Percentiles rank a stretch among this genome's conserved stretches.
phyloP scores from a whole-genome alignment of 23 tunicate species.

The Halocynthia aurantium region DNA sequence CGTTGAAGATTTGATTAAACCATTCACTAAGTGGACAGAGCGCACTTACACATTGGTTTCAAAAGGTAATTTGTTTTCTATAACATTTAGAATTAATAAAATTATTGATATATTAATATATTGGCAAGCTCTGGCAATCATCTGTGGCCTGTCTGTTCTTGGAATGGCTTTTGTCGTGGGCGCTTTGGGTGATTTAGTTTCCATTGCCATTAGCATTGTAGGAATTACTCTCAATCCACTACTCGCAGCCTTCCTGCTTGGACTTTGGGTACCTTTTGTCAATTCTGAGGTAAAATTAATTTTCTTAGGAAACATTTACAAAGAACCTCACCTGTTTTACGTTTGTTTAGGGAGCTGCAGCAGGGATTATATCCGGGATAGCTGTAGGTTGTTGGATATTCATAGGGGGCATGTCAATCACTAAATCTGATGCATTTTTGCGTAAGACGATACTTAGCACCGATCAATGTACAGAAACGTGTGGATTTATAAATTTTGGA shows the following conservation, averaged over 20 bases:
- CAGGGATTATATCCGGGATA: no score
- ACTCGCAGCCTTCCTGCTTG: slow-evolving; percentile 8
- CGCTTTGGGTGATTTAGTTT: slow-evolving; percentile 3
- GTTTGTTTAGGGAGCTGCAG: no score
- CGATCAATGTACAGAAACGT: no score
- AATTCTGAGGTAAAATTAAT: neutral
- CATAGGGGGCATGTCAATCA: no score
- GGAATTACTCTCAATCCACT: neutral
- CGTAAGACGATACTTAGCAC: no score
- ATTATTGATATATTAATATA: neutral
- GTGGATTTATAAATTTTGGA: no score
- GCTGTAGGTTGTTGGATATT: no score
- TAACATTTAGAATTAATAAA: neutral
- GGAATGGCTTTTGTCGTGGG: neutral
- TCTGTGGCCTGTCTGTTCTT: neutral
- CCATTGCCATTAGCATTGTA: neutral
- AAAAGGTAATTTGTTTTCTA: slow-evolving; percentile 23
- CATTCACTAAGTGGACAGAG: slow-evolving; percentile 39
- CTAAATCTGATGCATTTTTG: no score
- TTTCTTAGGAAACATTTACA: no score
- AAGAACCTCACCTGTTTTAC: no score
- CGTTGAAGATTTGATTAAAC: slow-evolving; percentile 47
- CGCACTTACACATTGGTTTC: slow-evolving; percentile 37
- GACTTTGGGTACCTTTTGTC: slow-evolving; percentile 15
- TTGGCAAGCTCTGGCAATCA: neutral